A percentile compares a stretch with the other conserved stretches of the same genome.
Conservation (phyloP, 2,888 invertebrate species). For the Rhimphoctona megacephalus region DNA sequence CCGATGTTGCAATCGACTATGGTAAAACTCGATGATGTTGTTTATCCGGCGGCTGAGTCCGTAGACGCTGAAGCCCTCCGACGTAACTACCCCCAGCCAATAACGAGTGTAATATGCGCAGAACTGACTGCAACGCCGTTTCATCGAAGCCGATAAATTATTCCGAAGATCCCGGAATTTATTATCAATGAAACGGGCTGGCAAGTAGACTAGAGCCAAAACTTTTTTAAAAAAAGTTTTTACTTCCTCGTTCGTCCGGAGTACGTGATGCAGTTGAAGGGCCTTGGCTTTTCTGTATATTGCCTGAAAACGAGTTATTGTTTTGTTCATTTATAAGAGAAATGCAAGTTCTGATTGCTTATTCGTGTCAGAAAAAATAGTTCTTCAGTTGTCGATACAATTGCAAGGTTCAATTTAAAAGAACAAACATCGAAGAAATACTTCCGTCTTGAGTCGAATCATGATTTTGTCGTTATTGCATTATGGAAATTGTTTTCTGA, state of each 20-base stretch:
- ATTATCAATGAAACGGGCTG: background rate
- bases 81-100: no score
- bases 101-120: no score
- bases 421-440: background rate
- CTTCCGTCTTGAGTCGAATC: background rate
- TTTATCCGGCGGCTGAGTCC: constrained; percentile 16
- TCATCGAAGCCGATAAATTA: background rate
- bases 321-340: background rate
- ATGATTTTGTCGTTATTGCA: background rate
- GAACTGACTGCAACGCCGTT: background rate
- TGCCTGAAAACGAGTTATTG: background rate
- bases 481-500: background rate
- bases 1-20: no score
- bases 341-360: background rate
- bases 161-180: background rate
- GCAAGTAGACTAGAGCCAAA: constrained; percentile 11
- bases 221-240: constrained; percentile 16
- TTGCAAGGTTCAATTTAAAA: background rate
- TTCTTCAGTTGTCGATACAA: background rate
- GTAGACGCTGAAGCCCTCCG: background rate
- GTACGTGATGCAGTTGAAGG: background rate
- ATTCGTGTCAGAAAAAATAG: background rate
- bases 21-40: no score
- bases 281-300: background rate
- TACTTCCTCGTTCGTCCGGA: background rate